Percentiles rank a stretch among this genome's conserved stretches.
These are phyloP conservation scores for Odontomachus brunneus DNA, from an alignment of 1,140 invertebrate species.

Conservation along the genomic window DNA sequence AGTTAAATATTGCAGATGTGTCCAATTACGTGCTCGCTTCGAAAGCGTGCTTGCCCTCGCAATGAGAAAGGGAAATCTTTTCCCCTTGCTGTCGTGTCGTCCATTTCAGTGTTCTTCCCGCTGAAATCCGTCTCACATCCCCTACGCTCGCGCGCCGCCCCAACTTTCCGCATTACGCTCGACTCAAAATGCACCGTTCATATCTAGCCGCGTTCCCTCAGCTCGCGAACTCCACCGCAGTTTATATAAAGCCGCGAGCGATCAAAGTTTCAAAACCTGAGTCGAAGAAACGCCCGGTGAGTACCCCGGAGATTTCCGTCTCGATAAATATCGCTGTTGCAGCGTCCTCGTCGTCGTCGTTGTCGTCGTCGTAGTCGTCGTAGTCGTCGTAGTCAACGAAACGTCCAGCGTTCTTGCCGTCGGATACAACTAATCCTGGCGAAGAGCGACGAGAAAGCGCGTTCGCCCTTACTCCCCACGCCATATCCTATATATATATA, in stretches of 20 bases:
- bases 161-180: slow-evolving; percentile 55
- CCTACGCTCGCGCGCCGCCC: not conserved
- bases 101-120: slow-evolving; percentile 6
- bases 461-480: not conserved
- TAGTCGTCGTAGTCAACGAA: no score
- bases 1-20: slow-evolving; percentile 24
- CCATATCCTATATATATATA: no score
- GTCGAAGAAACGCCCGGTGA: slow-evolving; percentile 26
- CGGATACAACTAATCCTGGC: not conserved
- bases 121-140: slow-evolving; percentile 33
- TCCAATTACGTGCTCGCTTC: slow-evolving; percentile 28
- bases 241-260: slow-evolving; percentile 59
- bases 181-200: slow-evolving; percentile 43
- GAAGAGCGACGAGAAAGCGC: slow-evolving; percentile 1
- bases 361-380: no score
- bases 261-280: slow-evolving; percentile 48
- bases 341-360: not conserved
- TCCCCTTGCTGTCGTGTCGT: not conserved
- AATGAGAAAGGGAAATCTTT: slow-evolving; percentile 3
- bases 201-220: slow-evolving; percentile 29
- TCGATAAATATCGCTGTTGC: slow-evolving; percentile 14
- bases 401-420: slow-evolving; percentile 46
- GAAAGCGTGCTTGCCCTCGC: not conserved
- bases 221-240: slow-evolving; percentile 35
- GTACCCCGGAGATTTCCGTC: slow-evolving; percentile 24